A percentile compares a stretch with the other conserved stretches of the same genome.
Conservation (phyloP, 2,888 invertebrate species). For the Chromoteleia sp. region DNA sequence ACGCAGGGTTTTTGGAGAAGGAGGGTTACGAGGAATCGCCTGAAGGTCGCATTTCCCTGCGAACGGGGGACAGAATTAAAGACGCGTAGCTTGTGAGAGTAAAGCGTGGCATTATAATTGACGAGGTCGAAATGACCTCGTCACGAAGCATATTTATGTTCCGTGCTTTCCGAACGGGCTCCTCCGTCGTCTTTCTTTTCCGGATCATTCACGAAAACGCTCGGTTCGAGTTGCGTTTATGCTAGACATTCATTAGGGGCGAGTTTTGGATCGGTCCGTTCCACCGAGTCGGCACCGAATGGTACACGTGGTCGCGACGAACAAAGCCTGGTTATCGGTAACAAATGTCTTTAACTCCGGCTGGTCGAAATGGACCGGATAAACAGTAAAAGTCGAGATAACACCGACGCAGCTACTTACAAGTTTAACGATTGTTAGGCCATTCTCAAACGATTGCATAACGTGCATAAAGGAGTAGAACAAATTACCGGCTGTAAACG, state of each 20-base stretch:
- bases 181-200: no score
- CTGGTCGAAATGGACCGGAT: neutral
- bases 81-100: no score
- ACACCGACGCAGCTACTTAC: neutral
- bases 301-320: neutral
- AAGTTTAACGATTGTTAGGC: neutral
- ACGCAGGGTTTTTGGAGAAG: no score
- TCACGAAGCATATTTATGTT: no score
- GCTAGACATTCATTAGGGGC: neutral
- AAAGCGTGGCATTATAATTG: no score
- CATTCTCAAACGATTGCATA: neutral
- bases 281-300: no score
- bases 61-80: no score
- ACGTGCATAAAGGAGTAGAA: neutral
- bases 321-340: neutral
- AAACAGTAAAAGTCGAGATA: neutral
- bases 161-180: no score
- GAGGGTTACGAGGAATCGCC: no score
- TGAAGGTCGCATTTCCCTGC: no score
- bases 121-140: no score
- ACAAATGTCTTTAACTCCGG: neutral
- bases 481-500: neutral
- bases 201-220: neutral
- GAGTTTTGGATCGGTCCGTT: neutral
- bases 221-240: neutral